These are phyloP conservation scores for Drosophila persimilis DNA, from an alignment of 1,140 invertebrate genomes.

Conservation along the genomic window DNA sequence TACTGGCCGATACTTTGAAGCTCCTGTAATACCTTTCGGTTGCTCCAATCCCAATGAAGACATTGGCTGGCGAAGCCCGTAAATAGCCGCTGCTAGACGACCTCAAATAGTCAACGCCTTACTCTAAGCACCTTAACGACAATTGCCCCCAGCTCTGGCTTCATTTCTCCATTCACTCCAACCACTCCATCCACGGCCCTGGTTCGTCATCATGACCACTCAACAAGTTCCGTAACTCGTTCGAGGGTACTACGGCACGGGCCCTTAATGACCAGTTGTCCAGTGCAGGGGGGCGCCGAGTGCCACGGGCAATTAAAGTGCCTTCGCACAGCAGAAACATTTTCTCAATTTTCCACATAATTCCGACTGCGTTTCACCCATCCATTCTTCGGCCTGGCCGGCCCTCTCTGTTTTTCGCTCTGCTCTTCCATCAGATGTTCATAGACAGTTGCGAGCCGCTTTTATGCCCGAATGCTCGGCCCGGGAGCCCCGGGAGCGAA, in stretches of 20 bases:
- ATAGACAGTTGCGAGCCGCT: conserved; percentile 57
- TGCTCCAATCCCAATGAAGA: conserved; percentile 44
- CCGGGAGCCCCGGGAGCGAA: conserved; percentile 14
- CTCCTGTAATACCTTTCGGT: conserved; percentile 17
- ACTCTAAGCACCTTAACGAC: conserved; percentile 75
- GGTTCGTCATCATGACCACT: conserved; percentile 44
- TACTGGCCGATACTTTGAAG: conserved; percentile 6
- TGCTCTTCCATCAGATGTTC: conserved; percentile 18
- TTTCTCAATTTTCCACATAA: conserved; percentile 57
- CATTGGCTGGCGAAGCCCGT: conserved; percentile 47
- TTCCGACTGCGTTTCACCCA: conserved; percentile 17
- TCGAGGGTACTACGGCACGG: neutral
- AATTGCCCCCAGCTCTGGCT: conserved; percentile 34
- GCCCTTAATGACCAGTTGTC: conserved; percentile 63
- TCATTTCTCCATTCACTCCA: neutral
- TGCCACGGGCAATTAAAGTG: conserved; percentile 66
- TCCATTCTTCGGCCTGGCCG: neutral
- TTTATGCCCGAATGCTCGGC: conserved; percentile 46
- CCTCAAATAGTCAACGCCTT: conserved; percentile 57
- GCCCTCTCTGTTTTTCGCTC: no score
- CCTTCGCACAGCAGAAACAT: conserved; percentile 27
- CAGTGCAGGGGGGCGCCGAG: conserved; percentile 26
- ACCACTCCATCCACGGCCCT: neutral
- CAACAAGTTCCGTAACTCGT: conserved; percentile 52
- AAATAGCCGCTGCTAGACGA: conserved; percentile 46